Evolutionary conservation across 2,797 vertebrate genomes (phyloP).

Genomic region (Hipposideros larvatus): DNA sequence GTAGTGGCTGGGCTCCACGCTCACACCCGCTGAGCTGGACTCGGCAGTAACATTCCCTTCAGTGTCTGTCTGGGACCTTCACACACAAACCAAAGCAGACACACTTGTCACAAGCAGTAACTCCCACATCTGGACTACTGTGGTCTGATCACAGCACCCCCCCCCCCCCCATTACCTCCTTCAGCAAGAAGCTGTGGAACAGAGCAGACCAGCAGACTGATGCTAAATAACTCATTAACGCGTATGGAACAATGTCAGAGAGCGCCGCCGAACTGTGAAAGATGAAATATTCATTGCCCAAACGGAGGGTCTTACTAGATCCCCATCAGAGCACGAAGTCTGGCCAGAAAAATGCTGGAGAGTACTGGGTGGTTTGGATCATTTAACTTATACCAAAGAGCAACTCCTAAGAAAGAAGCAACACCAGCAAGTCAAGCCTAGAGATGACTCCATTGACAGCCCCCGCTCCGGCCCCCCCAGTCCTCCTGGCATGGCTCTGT

Average conservation of each 20-base stretch:
- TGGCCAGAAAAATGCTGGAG: conserved; percentile 31
- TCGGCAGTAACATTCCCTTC: conserved; percentile 92
- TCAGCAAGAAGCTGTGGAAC: conserved; percentile 62
- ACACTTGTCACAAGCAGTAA: background rate
- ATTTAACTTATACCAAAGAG: conserved; percentile 44
- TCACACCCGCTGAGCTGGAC: conserved; percentile 88
- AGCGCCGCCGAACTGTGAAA: conserved; percentile 82
- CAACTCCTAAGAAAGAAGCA: conserved; percentile 41
- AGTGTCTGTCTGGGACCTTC: conserved; percentile 95
- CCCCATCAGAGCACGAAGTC: conserved; percentile 39
- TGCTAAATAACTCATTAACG: conserved; percentile 88
- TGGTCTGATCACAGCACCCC: background rate
- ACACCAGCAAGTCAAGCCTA: conserved; percentile 35
- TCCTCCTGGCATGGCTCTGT: background rate
- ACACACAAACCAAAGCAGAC: conserved; percentile 81
- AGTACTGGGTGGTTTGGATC: background rate
- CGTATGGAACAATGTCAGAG: conserved; percentile 82
- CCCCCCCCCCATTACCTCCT: conserved; percentile 56
- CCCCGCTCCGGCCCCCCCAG: accelerated
- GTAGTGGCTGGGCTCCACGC: conserved; percentile 91
- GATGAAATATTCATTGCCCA: conserved; percentile 85
- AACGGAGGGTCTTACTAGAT: conserved; percentile 61
- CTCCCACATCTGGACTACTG: background rate
- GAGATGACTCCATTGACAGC: conserved; percentile 40
- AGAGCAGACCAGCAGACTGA: conserved; percentile 76